These are phyloP conservation scores for Parus major DNA, from an alignment of 2,113 vertebrate species.

Conservation along the genomic window DNA sequence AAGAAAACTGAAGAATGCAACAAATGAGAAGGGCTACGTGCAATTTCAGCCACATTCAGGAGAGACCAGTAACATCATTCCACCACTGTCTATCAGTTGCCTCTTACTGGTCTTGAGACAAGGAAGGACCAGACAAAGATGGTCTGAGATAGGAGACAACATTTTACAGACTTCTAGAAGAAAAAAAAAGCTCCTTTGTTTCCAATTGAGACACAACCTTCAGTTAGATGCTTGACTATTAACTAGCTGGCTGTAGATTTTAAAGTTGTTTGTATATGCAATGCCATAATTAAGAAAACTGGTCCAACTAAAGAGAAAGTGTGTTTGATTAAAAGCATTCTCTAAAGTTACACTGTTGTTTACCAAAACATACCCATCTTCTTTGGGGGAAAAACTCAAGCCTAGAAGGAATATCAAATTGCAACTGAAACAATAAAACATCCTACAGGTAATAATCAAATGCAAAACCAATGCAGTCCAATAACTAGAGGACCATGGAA, in stretches of 20 bases:
- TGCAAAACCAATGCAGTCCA: background rate
- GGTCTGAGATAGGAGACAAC: accelerated
- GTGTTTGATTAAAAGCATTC: background rate
- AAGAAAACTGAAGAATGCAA: background rate
- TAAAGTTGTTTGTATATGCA: background rate
- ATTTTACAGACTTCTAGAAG: background rate
- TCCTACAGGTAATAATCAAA: background rate
- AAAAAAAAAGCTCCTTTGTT: background rate
- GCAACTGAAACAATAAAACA: background rate
- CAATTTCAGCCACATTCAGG: background rate
- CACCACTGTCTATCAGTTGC: background rate
- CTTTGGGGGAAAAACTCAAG: background rate
- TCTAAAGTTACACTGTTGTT: background rate
- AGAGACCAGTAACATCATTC: background rate
- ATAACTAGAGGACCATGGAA: background rate
- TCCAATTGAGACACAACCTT: background rate
- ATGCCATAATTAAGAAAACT: background rate
- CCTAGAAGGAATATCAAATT: background rate
- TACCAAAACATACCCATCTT: background rate
- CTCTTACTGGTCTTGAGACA: background rate
- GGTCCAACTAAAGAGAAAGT: background rate
- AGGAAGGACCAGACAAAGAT: background rate
- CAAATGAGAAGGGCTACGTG: background rate
- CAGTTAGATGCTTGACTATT: background rate
- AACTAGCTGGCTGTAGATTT: background rate